Percentiles rank a stretch among this genome's conserved stretches.
phyloP scores from a whole-genome alignment of 2,797 vertebrate species.

The Champsocephalus esox region DNA sequence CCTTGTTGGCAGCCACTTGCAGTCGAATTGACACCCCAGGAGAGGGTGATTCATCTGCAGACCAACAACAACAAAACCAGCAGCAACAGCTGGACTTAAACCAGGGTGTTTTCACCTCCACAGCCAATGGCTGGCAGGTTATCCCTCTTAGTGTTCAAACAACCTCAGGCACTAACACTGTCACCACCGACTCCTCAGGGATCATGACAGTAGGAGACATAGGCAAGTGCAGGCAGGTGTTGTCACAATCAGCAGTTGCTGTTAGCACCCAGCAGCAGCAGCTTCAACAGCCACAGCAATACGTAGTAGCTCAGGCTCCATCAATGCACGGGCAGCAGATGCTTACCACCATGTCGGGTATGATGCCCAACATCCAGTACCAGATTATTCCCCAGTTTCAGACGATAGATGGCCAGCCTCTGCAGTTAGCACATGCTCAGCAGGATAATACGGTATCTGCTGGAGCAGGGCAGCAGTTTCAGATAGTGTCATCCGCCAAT shows the following conservation, averaged over 20 bases:
- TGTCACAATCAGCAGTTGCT: conserved; percentile 61
- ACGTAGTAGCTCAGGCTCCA: conserved; percentile 90
- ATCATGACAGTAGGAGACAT: conserved; percentile 74
- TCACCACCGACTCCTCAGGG: conserved; percentile 79
- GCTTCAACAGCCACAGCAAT: conserved; percentile 88
- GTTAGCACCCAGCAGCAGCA: conserved; percentile 85
- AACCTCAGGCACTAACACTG: conserved; percentile 80
- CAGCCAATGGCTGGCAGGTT: conserved; percentile 94
- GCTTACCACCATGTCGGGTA: conserved; percentile 90
- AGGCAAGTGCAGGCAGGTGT: conserved; percentile 66
- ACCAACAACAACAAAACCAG: conserved; percentile 84
- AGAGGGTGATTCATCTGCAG: conserved; percentile 85
- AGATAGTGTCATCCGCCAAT: conserved; percentile 86
- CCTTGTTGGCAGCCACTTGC: conserved; percentile 96
- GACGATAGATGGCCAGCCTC: conserved; percentile 93
- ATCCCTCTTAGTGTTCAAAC: conserved; percentile 84
- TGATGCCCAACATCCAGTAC: conserved; percentile 97
- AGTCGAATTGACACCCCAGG: conserved; percentile 95
- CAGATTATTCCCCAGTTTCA: conserved; percentile 98
- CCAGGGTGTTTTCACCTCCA: conserved; percentile 89
- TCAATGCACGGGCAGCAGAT: conserved; percentile 92
- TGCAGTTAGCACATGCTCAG: conserved; percentile 90
- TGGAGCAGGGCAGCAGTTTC: conserved; percentile 82
- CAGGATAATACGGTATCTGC: conserved; percentile 76
- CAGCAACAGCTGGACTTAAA: conserved; percentile 88